phyloP scores from a whole-genome alignment of 2,888 invertebrate species.

The Megaustenia siamemsis region DNA sequence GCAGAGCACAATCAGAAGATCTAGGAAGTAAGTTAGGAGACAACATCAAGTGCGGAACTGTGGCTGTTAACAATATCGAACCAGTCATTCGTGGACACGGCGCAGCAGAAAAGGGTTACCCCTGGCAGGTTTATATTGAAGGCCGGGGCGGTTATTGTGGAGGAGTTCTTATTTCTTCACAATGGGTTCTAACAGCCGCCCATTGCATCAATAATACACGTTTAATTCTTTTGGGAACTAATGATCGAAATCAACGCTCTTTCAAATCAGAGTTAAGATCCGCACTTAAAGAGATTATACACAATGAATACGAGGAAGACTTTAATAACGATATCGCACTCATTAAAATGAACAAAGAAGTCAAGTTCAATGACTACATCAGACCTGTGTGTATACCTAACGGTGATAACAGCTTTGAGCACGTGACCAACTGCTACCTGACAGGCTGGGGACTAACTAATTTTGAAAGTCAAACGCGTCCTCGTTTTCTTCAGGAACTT shows the following conservation, averaged over 20 bases:
- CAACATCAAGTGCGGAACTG: neutral
- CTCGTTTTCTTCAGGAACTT: neutral
- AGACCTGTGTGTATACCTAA: neutral
- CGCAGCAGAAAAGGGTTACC: conserved; percentile 4
- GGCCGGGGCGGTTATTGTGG: neutral
- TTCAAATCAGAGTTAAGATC: neutral
- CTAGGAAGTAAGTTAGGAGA: too few species aligned
- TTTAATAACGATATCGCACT: conserved; percentile 13
- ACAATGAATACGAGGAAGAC: neutral
- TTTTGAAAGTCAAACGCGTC: neutral
- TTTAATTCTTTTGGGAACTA: neutral
- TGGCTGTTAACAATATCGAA: neutral
- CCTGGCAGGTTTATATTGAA: conserved; percentile 18
- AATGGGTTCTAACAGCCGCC: conserved; percentile 30
- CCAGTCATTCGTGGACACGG: neutral
- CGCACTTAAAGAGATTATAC: neutral
- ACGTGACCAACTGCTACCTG: neutral
- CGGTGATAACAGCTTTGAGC: neutral
- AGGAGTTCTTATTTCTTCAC: conserved; percentile 1
- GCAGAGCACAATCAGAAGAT: too few species aligned
- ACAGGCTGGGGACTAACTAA: conserved; percentile 24
- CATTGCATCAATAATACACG: neutral
- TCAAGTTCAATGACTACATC: neutral
- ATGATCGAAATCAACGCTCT: neutral
- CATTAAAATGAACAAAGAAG: neutral